These are phyloP conservation scores for Girardinichthys multiradiatus DNA, from an alignment of 2,113 vertebrate species.

Conservation along the genomic window DNA sequence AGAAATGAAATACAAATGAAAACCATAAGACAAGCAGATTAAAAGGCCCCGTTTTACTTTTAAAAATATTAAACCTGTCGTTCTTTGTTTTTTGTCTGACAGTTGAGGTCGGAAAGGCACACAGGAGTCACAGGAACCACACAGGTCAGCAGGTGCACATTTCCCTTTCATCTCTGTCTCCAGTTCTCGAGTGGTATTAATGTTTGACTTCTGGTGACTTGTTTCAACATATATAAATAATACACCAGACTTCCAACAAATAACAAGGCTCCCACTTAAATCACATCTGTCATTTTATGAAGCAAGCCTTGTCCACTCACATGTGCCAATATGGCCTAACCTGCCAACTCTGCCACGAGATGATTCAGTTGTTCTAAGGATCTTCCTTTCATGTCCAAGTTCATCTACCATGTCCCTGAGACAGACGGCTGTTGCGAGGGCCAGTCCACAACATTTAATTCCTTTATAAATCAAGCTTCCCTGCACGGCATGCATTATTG, in stretches of 20 bases:
- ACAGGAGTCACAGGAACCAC: slow-evolving; percentile 36
- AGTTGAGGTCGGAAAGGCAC: slow-evolving; percentile 18
- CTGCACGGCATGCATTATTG: slow-evolving; percentile 72
- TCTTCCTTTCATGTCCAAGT: slow-evolving; percentile 74
- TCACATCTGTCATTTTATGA: slow-evolving; percentile 13
- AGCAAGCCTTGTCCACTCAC: slow-evolving; percentile 4
- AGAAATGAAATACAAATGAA: slow-evolving; percentile 13
- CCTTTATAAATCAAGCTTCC: slow-evolving; percentile 72
- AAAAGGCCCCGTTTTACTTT: background rate
- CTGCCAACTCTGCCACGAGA: slow-evolving; percentile 24
- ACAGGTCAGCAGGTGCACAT: slow-evolving; percentile 57
- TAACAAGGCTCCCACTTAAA: background rate
- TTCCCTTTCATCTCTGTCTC: slow-evolving; percentile 52
- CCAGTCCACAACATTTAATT: slow-evolving; percentile 73
- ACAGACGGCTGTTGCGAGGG: slow-evolving; percentile 57
- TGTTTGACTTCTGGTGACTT: slow-evolving; percentile 52
- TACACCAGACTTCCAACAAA: background rate
- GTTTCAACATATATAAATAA: slow-evolving; percentile 35
- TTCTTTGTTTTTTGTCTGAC: slow-evolving; percentile 4
- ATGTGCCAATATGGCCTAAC: slow-evolving; percentile 8
- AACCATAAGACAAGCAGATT: slow-evolving; percentile 11
- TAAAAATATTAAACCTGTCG: slow-evolving; percentile 34
- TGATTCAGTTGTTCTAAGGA: slow-evolving; percentile 48
- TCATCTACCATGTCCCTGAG: slow-evolving; percentile 48
- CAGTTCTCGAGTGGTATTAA: slow-evolving; percentile 54